These are phyloP conservation scores for Rhinolophus ferrumequinum DNA, from an alignment of 2,113 vertebrate species.

Conservation along the genomic window DNA sequence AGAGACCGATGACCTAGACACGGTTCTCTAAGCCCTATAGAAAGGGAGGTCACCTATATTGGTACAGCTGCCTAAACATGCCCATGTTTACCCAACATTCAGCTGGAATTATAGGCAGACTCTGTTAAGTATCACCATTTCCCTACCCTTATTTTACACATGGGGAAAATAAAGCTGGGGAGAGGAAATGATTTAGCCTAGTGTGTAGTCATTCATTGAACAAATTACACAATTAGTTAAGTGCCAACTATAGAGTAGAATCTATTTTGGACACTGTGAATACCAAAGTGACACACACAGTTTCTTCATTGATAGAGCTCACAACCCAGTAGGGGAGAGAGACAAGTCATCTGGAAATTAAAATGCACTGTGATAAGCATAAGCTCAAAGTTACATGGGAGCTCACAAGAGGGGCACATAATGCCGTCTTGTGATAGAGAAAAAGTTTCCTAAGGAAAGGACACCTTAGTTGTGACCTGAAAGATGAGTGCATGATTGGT, in stretches of 20 bases:
- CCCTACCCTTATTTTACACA: neutral
- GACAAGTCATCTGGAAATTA: neutral
- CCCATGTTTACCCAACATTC: slow-evolving; percentile 36
- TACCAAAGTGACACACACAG: neutral
- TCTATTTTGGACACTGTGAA: neutral
- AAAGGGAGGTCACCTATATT: neutral
- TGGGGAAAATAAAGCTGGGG: neutral
- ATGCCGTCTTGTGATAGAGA: neutral
- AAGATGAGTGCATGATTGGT: neutral
- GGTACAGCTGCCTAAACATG: neutral
- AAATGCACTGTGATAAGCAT: neutral
- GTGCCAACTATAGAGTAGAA: neutral
- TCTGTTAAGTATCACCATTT: neutral
- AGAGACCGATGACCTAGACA: neutral
- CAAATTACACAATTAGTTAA: neutral
- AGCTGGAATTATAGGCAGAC: neutral
- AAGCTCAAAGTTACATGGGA: neutral
- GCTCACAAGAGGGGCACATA: neutral
- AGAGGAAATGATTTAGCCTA: neutral
- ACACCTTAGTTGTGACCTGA: neutral
- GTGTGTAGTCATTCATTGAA: neutral
- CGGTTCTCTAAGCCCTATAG: neutral
- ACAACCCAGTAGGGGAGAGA: neutral
- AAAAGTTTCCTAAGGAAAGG: neutral
- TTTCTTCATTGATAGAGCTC: neutral